Percentiles rank a stretch among this genome's conserved stretches.
Conservation (phyloP, 2,888 invertebrate species). For the Serrognathus titanus region DNA sequence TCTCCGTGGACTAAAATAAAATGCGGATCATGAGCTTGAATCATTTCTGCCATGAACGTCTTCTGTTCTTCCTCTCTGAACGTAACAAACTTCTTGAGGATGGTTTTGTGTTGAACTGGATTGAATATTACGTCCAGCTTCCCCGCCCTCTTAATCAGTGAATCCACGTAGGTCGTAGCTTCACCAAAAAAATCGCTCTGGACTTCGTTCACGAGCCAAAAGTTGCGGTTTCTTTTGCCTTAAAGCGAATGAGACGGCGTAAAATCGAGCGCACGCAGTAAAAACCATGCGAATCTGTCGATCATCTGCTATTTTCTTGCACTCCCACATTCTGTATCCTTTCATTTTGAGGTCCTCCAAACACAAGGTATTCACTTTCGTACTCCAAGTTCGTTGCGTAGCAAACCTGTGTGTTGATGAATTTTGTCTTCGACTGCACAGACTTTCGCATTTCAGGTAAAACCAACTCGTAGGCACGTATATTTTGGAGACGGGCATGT, state of each 20-base stretch:
- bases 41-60: neutral
- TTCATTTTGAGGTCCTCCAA: constrained; percentile 24
- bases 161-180: constrained; percentile 3
- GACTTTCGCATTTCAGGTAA: constrained; percentile 25
- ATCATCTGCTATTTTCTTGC: constrained; percentile 4
- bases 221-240: neutral
- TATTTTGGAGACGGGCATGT: constrained; percentile 22
- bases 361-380: constrained; percentile 22
- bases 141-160: constrained; percentile 3
- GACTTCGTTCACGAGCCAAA: neutral
- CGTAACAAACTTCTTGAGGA: neutral
- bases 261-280: constrained; percentile 10
- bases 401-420: constrained; percentile 20
- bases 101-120: neutral
- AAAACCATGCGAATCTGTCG: constrained; percentile 3
- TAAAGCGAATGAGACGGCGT: constrained; percentile 2
- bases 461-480: constrained; percentile 29
- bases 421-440: constrained; percentile 12
- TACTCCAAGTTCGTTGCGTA: constrained; percentile 19
- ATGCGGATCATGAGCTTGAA: neutral
- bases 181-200: constrained; percentile 7
- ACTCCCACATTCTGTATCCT: constrained; percentile 11
- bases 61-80: constrained; percentile 6
- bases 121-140: constrained; percentile 2
- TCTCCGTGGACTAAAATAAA: constrained; percentile 10